Percentiles rank a stretch among this genome's conserved stretches.
These are phyloP conservation scores for Oxytorus armatus DNA, from an alignment of 2,888 invertebrate genomes.

Conservation along the genomic window DNA sequence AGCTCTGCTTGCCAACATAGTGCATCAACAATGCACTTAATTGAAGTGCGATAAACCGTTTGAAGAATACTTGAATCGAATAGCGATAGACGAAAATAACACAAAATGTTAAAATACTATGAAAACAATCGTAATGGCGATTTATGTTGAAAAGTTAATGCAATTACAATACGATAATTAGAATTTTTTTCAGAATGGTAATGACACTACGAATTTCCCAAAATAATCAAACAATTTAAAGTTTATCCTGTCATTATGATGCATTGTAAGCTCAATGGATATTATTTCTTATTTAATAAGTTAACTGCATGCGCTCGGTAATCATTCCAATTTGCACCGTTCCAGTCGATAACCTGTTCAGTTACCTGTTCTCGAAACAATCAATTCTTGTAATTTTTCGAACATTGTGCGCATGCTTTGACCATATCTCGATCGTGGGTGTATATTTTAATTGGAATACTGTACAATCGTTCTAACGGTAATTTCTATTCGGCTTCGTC, in stretches of 20 bases:
- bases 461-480: conserved; percentile 17
- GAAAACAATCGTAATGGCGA: neutral
- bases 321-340: neutral
- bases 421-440: conserved; percentile 4
- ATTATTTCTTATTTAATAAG: no score
- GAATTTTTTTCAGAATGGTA: neutral
- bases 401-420: conserved; percentile 23
- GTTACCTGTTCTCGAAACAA: conserved; percentile 42
- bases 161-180: neutral
- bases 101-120: neutral
- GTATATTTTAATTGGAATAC: conserved; percentile 49
- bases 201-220: no score
- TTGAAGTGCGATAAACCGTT: conserved; percentile 12
- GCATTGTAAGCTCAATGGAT: no score
- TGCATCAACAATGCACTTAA: conserved; percentile 35
- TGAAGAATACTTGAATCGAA: neutral
- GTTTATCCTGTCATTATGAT: no score
- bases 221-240: no score
- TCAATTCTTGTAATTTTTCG: conserved; percentile 11
- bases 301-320: no score
- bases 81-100: neutral
- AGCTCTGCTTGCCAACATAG: conserved; percentile 47
- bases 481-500: conserved; percentile 24
- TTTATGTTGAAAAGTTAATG: neutral
- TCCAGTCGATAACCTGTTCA: conserved; percentile 15